A percentile compares a stretch with the other conserved stretches of the same genome.
Conservation (phyloP, 2,113 vertebrate genomes). For the Callospermophilus lateralis region DNA sequence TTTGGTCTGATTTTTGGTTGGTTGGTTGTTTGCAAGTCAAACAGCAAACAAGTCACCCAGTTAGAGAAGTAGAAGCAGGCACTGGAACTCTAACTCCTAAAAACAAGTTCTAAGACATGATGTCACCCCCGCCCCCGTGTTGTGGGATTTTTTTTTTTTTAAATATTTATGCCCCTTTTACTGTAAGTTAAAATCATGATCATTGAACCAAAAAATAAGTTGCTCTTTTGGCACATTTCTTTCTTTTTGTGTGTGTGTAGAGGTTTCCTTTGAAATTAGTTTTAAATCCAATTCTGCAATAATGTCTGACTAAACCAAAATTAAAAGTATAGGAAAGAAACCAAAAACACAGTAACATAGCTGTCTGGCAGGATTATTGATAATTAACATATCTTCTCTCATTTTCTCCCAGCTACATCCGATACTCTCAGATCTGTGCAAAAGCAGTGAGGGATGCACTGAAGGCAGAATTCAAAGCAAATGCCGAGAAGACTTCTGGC, state of each 20-base stretch:
- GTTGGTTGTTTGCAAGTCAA: not conserved
- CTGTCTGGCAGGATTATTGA: not conserved
- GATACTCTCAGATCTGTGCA: slow-evolving; percentile 96
- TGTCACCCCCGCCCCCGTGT: not conserved
- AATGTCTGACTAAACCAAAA: not conserved
- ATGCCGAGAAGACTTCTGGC: slow-evolving; percentile 89
- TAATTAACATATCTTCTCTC: not conserved
- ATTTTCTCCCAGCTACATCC: slow-evolving; percentile 91
- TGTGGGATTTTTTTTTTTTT: not conserved
- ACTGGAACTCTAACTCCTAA: no score
- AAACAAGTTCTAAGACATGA: no score
- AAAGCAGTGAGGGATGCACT: slow-evolving; percentile 92
- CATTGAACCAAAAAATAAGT: not conserved
- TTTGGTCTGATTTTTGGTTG: not conserved
- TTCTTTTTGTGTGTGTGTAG: not conserved
- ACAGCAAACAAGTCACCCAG: no score
- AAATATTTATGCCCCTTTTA: not conserved
- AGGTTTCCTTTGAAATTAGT: not conserved
- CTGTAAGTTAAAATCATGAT: slow-evolving; percentile 10
- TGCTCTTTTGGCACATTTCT: not conserved
- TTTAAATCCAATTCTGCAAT: not conserved
- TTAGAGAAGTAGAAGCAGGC: no score
- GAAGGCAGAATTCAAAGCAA: slow-evolving; percentile 91
- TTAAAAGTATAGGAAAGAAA: not conserved
- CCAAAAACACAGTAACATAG: not conserved